phyloP scores from a whole-genome alignment of 2,113 vertebrate species.

The Paracanthobrama guichenoti region DNA sequence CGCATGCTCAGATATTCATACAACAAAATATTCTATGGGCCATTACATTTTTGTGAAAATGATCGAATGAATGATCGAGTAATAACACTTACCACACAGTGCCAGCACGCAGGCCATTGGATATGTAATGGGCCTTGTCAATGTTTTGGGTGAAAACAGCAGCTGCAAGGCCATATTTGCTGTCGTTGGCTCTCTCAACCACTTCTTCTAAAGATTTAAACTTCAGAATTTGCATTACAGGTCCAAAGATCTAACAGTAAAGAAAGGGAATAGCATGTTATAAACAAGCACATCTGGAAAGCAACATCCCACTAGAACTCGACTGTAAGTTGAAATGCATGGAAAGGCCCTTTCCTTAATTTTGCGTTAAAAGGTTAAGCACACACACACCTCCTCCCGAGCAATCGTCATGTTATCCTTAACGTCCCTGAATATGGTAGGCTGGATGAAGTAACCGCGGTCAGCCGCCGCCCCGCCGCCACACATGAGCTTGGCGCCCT shows the following conservation, averaged over 20 bases:
- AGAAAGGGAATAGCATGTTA: background rate
- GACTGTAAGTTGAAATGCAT: background rate
- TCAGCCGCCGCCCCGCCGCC: conserved; percentile 87
- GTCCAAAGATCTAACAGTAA: conserved; percentile 90
- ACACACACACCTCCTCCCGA: conserved; percentile 84
- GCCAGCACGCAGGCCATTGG: conserved; percentile 84
- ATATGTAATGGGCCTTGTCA: conserved; percentile 89
- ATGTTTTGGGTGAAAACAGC: conserved; percentile 91
- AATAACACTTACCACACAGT: conserved; percentile 84
- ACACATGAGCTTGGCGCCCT: conserved; percentile 92
- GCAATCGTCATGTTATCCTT: conserved; percentile 94
- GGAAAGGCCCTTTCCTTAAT: background rate
- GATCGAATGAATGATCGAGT: no score
- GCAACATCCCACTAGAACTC: background rate
- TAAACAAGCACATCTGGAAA: no score
- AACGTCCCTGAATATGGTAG: conserved; percentile 91
- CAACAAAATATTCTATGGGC: no score
- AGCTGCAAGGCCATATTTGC: conserved; percentile 89
- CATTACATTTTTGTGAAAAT: no score
- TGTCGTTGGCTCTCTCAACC: conserved; percentile 86
- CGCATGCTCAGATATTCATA: no score
- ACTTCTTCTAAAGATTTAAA: conserved; percentile 92
- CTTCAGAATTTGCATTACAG: conserved; percentile 97
- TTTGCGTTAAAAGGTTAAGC: background rate
- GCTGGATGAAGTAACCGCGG: conserved; percentile 95